phyloP scores from a whole-genome alignment of 1,140 invertebrate species.

The Lordiphosa collinella region DNA sequence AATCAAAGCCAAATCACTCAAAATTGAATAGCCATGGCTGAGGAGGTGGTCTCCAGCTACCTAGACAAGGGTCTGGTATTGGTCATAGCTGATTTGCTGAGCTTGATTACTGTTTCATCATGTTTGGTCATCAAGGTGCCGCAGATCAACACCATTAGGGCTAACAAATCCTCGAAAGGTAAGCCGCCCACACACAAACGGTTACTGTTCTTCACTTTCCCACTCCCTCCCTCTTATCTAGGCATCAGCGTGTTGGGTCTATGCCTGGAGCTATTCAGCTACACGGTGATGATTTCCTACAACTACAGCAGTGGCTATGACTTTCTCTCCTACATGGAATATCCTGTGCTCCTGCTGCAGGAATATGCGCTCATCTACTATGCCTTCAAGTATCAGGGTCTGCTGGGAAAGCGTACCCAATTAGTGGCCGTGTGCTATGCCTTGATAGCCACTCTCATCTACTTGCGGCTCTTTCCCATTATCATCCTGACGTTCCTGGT shows the following conservation, averaged over 20 bases:
- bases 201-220: conserved; percentile 1
- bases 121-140: conserved; percentile 85
- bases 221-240: conserved; percentile 19
- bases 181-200: conserved; percentile 27
- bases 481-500: conserved; percentile 82
- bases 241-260: conserved; percentile 66
- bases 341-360: conserved; percentile 84
- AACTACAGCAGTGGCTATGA: conserved; percentile 85
- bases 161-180: conserved; percentile 82
- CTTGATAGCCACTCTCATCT: conserved; percentile 80
- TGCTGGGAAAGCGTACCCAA: conserved; percentile 80
- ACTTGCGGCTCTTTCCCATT: conserved; percentile 82
- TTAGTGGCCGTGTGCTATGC: conserved; percentile 81
- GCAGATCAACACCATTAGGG: conserved; percentile 83
- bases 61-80: conserved; percentile 64
- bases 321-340: conserved; percentile 85
- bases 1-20: conserved; percentile 7
- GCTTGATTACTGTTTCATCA: conserved; percentile 83
- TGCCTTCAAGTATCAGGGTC: conserved; percentile 83
- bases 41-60: conserved; percentile 51
- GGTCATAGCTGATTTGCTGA: conserved; percentile 82
- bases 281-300: conserved; percentile 85
- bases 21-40: conserved; percentile 30
- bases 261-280: conserved; percentile 81
- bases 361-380: conserved; percentile 84